Percentiles rank a stretch among this genome's conserved stretches.
phyloP scores from a whole-genome alignment of 2,113 vertebrate genomes.

The Semnornis frantzii region DNA sequence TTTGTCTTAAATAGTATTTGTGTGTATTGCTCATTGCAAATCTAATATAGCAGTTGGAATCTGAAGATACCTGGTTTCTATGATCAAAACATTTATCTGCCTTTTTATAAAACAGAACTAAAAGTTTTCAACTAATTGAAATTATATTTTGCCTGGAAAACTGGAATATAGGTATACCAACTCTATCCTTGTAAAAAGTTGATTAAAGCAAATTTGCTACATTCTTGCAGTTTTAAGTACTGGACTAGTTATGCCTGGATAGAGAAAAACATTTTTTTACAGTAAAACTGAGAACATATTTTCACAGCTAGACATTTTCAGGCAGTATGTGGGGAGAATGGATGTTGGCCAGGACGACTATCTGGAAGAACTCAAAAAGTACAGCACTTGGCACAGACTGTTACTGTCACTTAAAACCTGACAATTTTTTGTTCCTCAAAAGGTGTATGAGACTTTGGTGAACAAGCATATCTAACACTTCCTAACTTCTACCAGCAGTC shows the following conservation, averaged over 20 bases:
- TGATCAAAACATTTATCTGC: not conserved
- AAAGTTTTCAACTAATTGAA: not conserved
- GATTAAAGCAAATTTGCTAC: not conserved
- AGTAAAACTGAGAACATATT: not conserved
- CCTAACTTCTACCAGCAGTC: not conserved
- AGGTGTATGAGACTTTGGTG: not conserved
- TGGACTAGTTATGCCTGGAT: not conserved
- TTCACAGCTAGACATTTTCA: not conserved
- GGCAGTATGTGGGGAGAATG: not conserved
- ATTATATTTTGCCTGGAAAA: not conserved
- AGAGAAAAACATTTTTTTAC: not conserved
- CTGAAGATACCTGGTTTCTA: not conserved
- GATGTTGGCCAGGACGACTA: not conserved
- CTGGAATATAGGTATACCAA: not conserved
- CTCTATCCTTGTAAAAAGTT: not conserved
- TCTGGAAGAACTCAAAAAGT: not conserved
- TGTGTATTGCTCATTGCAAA: not conserved
- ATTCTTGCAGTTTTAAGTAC: not conserved
- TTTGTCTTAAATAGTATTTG: not conserved
- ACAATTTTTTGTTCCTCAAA: not conserved
- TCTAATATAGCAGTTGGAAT: not conserved
- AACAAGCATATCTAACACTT: not conserved
- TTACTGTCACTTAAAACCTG: not conserved
- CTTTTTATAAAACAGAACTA: not conserved
- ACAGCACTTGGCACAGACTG: not conserved